Base-by-base conservation (phyloP, 2,113 vertebrate genomes). In the Pseudorectes ferrugineus region DNA sequence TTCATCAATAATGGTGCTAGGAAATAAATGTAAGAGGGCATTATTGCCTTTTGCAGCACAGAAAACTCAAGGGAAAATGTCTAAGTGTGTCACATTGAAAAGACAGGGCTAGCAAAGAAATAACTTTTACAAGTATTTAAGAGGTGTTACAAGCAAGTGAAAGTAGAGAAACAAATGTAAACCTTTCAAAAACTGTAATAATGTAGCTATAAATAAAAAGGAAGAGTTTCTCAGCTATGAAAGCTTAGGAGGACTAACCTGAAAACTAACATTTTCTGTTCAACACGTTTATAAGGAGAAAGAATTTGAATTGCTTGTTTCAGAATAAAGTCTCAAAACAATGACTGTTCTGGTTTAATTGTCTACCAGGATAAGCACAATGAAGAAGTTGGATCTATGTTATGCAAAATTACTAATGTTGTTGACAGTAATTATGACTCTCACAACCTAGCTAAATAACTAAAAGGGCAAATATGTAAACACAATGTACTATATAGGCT, bases 1-100 rank as follows among this genome's bases (percentile, higher is more conserved):
- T 97, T 96, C 92, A 93, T 96, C 96, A 96, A 94, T 96, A 96
- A 78, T 23, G 36, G 83, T 65, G 65, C 72, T 93, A 81, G 90
- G 73, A 96, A 96, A 94, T 90, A 96, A 94, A 92, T 92, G 82
- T 93, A 92, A 86, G 72, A 65, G 72, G 92, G 48, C 95, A 92
- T 95, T 94, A 95, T 94, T 96, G 85, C 94, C 82, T 96, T 93
- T 93, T 88, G 82, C 82, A 74, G 63, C 31, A 52, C 65, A 84
- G 58, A 65, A 86, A 92, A 90, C 95, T 88, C 90, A 19, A 77
- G 93, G 92, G 88, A 93, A 86, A 90, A 90, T 61, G 36, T 57
- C 67, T 77, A 66, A 89, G 66, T 88, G 51, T 92, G 94, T 96
- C 75, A 65, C 59, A 65, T 19, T 75, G 68, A 92, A 86, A 94